A percentile compares a stretch with the other conserved stretches of the same genome.
Conservation (phyloP, 2,797 vertebrate genomes). For the Bradypus variegatus region DNA sequence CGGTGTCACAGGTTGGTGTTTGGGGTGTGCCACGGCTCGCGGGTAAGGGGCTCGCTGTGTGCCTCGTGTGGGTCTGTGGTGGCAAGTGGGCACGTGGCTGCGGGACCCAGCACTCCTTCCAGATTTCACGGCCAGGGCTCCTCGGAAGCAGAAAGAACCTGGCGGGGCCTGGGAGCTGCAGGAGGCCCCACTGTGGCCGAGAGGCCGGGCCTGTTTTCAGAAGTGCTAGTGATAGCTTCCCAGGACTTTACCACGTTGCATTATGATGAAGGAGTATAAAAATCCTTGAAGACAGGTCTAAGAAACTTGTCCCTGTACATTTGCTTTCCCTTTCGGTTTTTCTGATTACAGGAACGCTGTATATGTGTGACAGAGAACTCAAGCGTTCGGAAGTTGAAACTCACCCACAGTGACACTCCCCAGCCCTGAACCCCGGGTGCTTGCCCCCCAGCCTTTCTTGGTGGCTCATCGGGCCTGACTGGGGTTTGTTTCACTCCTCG, state of each 20-base stretch:
- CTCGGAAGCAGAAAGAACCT: background rate
- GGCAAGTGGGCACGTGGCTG: background rate
- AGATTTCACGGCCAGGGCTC: background rate
- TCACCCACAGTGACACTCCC: fast-evolving
- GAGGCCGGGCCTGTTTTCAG: too few species aligned
- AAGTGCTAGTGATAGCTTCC: too few species aligned
- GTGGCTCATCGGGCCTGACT: fast-evolving
- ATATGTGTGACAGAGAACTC: fast-evolving
- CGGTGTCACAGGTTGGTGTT: too few species aligned
- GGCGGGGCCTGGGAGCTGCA: too few species aligned
- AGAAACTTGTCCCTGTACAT: background rate
- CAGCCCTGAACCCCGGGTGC: too few species aligned
- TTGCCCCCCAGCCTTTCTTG: fast-evolving
- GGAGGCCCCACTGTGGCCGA: too few species aligned
- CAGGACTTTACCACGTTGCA: background rate
- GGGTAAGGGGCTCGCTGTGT: too few species aligned
- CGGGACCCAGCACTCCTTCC: background rate
- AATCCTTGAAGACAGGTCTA: background rate
- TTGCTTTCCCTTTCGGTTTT: background rate
- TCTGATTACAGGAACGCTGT: background rate
- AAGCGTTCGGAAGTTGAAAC: background rate
- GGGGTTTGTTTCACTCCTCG: fast-evolving
- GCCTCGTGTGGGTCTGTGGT: background rate
- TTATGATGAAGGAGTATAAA: background rate
- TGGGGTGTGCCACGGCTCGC: too few species aligned